A percentile compares a stretch with the other conserved stretches of the same genome.
These are phyloP conservation scores for Trissolcus basalis DNA, from an alignment of 1,140 invertebrate species.

Conservation along the genomic window DNA sequence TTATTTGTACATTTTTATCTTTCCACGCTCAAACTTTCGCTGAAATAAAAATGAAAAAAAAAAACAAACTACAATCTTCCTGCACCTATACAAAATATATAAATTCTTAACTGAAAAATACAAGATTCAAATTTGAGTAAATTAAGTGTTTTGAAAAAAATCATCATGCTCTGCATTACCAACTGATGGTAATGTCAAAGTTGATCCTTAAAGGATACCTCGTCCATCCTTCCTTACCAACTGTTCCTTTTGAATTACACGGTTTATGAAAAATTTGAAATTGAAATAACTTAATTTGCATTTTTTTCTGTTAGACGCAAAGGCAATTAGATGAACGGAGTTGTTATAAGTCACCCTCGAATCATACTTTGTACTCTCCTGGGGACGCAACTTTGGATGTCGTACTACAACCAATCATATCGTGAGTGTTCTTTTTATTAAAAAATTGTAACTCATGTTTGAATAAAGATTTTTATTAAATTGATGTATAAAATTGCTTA, in stretches of 20 bases:
- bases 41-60: no score
- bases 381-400: slow-evolving; percentile 73
- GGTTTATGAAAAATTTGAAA: no score
- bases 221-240: background rate
- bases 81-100: no score
- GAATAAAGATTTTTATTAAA: slow-evolving; percentile 17
- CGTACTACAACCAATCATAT: slow-evolving; percentile 76
- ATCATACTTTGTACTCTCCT: slow-evolving; percentile 72
- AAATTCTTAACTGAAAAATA: no score
- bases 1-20: no score
- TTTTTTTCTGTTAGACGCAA: slow-evolving; percentile 71
- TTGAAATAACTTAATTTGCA: background rate
- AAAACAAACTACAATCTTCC: no score
- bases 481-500: slow-evolving; percentile 28
- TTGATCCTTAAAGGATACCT: no score
- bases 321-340: slow-evolving; percentile 73
- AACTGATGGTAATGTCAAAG: slow-evolving; percentile 11
- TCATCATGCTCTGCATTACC: slow-evolving; percentile 12
- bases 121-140: background rate
- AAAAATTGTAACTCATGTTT: slow-evolving; percentile 6
- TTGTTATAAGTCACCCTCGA: slow-evolving; percentile 73
- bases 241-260: background rate
- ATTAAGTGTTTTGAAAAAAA: slow-evolving; percentile 4
- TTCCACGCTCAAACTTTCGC: no score
- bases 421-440: slow-evolving; percentile 65